Conservation (phyloP, 2,113 vertebrate species). For the Gobio gobio region DNA sequence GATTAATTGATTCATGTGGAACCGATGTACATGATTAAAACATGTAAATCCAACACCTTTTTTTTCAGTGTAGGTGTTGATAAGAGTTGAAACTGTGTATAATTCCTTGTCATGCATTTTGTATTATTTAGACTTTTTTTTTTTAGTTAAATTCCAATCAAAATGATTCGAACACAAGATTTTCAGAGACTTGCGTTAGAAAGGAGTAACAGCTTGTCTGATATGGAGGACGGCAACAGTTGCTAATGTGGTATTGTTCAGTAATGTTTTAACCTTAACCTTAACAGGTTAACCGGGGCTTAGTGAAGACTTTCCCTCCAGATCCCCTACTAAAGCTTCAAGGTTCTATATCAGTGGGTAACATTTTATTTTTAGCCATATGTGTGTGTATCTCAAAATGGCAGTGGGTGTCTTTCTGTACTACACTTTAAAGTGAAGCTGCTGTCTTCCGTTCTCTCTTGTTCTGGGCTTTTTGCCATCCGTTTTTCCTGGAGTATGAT, state of each 20-base stretch:
- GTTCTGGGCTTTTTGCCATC: slow-evolving; percentile 30
- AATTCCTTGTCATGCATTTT: not conserved
- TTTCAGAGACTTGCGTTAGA: not conserved
- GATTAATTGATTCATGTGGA: too few relatives aligned
- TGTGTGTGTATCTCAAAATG: not conserved
- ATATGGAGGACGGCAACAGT: not conserved
- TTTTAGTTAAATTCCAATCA: not conserved
- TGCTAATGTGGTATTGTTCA: not conserved
- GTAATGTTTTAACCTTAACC: not conserved
- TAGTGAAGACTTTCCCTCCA: not conserved
- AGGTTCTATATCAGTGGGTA: not conserved
- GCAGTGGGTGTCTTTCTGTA: not conserved
- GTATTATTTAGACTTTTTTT: too few relatives aligned
- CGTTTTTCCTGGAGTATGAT: slow-evolving; percentile 6
- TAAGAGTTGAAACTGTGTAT: not conserved
- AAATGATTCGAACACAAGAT: not conserved
- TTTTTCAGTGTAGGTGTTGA: too few relatives aligned
- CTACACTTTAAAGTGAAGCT: slow-evolving; percentile 3
- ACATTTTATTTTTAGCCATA: slow-evolving; percentile 4
- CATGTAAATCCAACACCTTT: too few relatives aligned
- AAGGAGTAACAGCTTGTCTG: not conserved
- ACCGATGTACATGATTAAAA: too few relatives aligned
- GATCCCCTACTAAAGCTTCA: not conserved
- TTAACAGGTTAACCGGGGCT: not conserved
- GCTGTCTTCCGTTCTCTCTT: not conserved